Evolutionary conservation across 2,888 invertebrate species (phyloP), one percentile per base, ranked within the genome.

Genomic region (Xanthorhoe spadicearia): DNA sequence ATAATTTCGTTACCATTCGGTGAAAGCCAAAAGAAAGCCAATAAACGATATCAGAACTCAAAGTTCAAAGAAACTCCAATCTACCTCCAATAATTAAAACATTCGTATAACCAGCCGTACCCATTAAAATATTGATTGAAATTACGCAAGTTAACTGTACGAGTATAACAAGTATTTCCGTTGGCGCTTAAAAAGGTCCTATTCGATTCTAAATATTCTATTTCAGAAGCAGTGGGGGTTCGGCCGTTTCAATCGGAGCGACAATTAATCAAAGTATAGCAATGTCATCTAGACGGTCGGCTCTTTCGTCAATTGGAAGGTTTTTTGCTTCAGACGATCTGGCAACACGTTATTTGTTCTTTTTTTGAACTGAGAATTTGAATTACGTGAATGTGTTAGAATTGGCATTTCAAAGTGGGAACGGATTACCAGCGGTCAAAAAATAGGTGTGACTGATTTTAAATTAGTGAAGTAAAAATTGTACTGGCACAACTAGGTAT

Each of bases 191-290:
- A 87, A 89, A 83, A 88, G 88, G 86, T 86, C 85, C 85, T 87
- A 86, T 64, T 68, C 53, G 68, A 77, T 77, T 75, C 70, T 66
- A 85, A 87, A 88, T 91, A 92, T 92, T 92, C 91, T 90, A 93
- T 93, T 93, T 88, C 89, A 87, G 84, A 88, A 84, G 83, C 93
- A 89, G 93, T 92, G 92, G 93, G 93, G 90, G 93, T 83, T 85
- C 85, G 84, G 79, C 83, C 83, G 82, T 86, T 88, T 89, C 92
- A 91, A 92, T 91, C 89, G 90, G 82, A 82, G 86, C 86, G 84
- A 91, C 92, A 86, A 93, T 93, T 92, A 92, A 93, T 93, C 93
- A 93, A 83, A 86, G 89, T 90, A 88, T 78, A 87, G 93, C 92
- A 86, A 83, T 93, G 93, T 93, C 93, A 93, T 93, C 89, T 86